phyloP scores from a whole-genome alignment of 2,888 invertebrate genomes.

The Mesochorus sp. region DNA sequence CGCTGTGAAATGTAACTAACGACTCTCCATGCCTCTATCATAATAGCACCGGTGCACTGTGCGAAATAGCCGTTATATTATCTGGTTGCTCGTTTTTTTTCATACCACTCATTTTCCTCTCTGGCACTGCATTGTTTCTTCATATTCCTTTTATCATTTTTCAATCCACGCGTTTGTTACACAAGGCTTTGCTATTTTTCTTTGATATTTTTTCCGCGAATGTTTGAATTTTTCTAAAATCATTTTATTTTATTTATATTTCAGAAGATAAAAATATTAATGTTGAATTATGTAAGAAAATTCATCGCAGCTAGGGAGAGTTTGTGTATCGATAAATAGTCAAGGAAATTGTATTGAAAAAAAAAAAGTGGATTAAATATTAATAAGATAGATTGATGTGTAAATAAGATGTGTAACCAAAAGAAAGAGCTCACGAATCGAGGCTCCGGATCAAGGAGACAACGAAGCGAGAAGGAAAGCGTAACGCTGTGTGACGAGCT shows the following conservation, averaged over 20 bases:
- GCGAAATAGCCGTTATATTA: conserved; percentile 43
- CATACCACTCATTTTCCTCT: conserved; percentile 17
- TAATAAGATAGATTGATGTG: background rate
- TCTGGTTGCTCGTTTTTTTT: conserved; percentile 1
- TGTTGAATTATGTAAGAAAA: too few species aligned
- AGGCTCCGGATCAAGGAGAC: background rate
- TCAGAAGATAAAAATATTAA: too few species aligned
- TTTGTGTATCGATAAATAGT: background rate
- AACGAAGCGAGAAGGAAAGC: background rate
- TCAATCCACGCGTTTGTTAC: too few species aligned
- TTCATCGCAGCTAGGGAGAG: too few species aligned
- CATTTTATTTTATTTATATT: too few species aligned
- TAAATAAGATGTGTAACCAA: background rate
- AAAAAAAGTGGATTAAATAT: background rate
- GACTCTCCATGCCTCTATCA: conserved; percentile 33
- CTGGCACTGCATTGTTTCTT: background rate
- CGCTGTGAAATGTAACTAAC: conserved; percentile 53
- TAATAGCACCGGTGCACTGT: conserved; percentile 7
- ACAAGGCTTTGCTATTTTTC: too few species aligned
- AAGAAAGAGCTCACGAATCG: background rate
- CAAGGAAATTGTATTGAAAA: background rate
- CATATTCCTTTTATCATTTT: conserved; percentile 28
- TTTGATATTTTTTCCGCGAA: background rate
- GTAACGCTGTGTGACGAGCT: conserved; percentile 23
- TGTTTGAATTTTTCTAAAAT: too few species aligned